Percentiles rank a stretch among this genome's conserved stretches.
Evolutionary conservation across 2,888 invertebrate genomes (phyloP).

Genomic region (Scaptomyza cyrtandrae): DNA sequence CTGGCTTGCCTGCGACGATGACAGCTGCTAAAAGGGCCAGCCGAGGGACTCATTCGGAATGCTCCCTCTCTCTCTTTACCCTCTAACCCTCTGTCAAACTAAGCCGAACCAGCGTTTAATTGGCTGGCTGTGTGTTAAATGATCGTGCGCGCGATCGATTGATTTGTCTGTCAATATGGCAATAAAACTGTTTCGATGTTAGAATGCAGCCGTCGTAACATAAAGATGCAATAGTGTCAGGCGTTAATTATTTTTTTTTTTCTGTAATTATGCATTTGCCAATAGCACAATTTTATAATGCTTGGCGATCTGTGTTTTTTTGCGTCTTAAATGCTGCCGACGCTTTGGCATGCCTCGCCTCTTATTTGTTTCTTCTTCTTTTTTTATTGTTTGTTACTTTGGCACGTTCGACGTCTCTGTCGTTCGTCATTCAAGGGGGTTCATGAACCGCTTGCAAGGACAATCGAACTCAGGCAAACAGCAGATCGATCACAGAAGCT

Average conservation of each 20-base stretch:
- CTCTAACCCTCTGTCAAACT: not conserved
- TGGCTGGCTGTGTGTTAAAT: conserved; percentile 46
- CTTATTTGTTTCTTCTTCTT: conserved; percentile 22
- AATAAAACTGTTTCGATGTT: conserved; percentile 62
- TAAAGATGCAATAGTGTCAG: conserved; percentile 1
- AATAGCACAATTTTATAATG: conserved; percentile 32
- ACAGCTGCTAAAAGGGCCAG: conserved; percentile 69
- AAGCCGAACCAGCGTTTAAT: conserved; percentile 44
- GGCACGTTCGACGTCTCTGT: conserved; percentile 65
- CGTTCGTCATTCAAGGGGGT: conserved; percentile 61
- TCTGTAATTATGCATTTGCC: conserved; percentile 35
- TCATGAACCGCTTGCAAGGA: conserved; percentile 78
- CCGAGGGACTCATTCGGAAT: conserved; percentile 21
- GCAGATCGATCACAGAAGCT: conserved; percentile 64
- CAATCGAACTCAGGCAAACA: conserved; percentile 44
- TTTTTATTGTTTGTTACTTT: conserved; percentile 48
- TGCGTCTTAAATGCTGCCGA: conserved; percentile 29
- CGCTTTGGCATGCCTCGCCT: conserved; percentile 25
- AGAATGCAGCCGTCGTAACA: conserved; percentile 26
- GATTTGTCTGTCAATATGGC: conserved; percentile 65
- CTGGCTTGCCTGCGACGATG: conserved; percentile 54
- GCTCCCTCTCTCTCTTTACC: conserved; percentile 5
- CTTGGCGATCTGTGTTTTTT: conserved; percentile 31
- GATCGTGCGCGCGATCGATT: conserved; percentile 52
- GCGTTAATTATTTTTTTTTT: not conserved